These are phyloP conservation scores for Agrilus cyanescens DNA, from an alignment of 2,888 invertebrate species.

Conservation along the genomic window DNA sequence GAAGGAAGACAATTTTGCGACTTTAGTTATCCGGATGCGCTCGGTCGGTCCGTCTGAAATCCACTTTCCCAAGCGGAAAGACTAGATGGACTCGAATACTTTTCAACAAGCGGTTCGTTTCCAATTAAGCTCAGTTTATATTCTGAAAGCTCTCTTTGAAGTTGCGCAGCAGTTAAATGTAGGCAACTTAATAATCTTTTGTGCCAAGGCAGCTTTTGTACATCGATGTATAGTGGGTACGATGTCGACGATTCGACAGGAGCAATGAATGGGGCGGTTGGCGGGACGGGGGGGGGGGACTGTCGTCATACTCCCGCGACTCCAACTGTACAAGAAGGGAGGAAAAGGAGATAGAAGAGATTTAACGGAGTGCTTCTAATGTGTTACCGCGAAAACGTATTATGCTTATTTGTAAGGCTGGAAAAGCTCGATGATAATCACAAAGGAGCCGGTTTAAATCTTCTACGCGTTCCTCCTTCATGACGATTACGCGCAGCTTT, in stretches of 20 bases:
- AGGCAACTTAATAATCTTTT: conserved; percentile 36
- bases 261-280: too few species aligned
- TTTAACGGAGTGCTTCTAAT: conserved; percentile 10
- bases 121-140: conserved; percentile 26
- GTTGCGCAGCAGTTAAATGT: conserved; percentile 14
- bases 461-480: not conserved
- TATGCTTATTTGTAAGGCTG: conserved; percentile 13
- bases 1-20: too few species aligned
- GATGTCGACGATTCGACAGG: conserved; percentile 1
- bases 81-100: conserved; percentile 8
- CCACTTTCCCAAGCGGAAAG: conserved; percentile 2
- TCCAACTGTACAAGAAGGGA: too few species aligned
- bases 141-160: conserved; percentile 19
- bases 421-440: conserved; percentile 9
- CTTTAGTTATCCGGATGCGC: too few species aligned
- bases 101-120: conserved; percentile 25
- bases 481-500: not conserved
- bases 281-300: too few species aligned
- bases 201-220: conserved; percentile 16
- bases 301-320: too few species aligned
- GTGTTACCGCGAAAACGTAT: conserved; percentile 11
- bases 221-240: too few species aligned
- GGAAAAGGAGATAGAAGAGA: too few species aligned
- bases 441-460: conserved; percentile 4
- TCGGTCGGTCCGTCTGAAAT: too few species aligned